A percentile compares a stretch with the other conserved stretches of the same genome.
These are phyloP conservation scores for Subacronicta megacephala DNA, from an alignment of 2,888 invertebrate genomes.

Conservation along the genomic window DNA sequence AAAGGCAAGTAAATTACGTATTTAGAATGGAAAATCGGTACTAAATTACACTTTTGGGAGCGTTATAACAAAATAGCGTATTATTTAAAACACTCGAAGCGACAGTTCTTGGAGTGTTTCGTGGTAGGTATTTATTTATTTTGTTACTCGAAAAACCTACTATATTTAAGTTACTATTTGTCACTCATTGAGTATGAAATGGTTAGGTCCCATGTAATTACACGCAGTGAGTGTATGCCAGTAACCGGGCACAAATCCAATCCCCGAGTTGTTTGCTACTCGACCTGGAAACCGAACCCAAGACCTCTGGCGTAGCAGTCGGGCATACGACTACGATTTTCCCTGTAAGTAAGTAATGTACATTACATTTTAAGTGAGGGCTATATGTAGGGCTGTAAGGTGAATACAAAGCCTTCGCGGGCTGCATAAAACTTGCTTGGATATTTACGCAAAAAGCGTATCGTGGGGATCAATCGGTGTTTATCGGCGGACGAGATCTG, in stretches of 20 bases:
- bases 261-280: too few species aligned
- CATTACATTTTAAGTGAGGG: conserved; percentile 42
- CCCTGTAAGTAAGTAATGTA: too few species aligned
- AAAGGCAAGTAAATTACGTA: conserved; percentile 72
- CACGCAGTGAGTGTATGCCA: too few species aligned
- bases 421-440: conserved; percentile 78
- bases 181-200: conserved; percentile 26
- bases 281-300: too few species aligned
- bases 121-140: conserved; percentile 36
- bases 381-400: conserved; percentile 53
- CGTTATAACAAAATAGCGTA: conserved; percentile 67
- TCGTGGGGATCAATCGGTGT: conserved; percentile 85
- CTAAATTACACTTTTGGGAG: conserved; percentile 72
- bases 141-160: conserved; percentile 22
- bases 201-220: too few species aligned
- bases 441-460: conserved; percentile 88
- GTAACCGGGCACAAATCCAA: too few species aligned
- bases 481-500: conserved; percentile 84
- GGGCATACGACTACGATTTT: too few species aligned
- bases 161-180: conserved; percentile 14
- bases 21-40: conserved; percentile 69
- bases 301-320: too few species aligned
- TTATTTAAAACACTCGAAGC: conserved; percentile 65
- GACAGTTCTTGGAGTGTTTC: conserved; percentile 57
- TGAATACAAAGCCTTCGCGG: conserved; percentile 68